Base-by-base conservation (phyloP, 2,797 vertebrate species). In the Pelochelys cantorii region DNA sequence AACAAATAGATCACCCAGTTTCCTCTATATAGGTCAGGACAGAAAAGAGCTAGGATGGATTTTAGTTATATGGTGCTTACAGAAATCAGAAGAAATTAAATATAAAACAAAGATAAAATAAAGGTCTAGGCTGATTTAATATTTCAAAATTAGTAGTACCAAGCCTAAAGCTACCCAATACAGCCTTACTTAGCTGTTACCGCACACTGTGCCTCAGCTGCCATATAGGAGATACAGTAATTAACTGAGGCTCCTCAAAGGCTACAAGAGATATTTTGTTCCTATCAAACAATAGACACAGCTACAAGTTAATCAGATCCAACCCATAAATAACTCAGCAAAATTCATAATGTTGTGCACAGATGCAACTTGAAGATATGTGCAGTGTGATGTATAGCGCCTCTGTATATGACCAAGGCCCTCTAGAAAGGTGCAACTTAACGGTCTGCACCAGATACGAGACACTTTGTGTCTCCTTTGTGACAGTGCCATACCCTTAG, bases 381-480 rank as follows among this genome's bases (percentile, higher is more conserved):
- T 7, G 4, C 42, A 42, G 42, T 42, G 42, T 42, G 42, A 42
- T 42, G 42, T 42, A 42, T 42, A 42, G 42, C 42, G 42, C 42
- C 42, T 42, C 42, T 42, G 42, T 42, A 60, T 84, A 37, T 1
- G 13, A 62, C 11, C 12, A 4, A 53, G 7, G 57, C 4, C 1
- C 42, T 9, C n/a, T 77, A 78, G 57, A n/a, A 82, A 78, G 23
- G 71, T 90, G 74, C 85, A 88, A 90, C 79, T 54, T 42, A 23
- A 8, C 11, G 14, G 5, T 5, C 23, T 10, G 22, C 5, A 57
- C 23, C 7, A 9, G 18, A 23, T 31, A 4, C 18, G 52, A 80
- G n/a, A 34, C n/a, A 34, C 53, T 27, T 57, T 80, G n/a, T 37
- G 27, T 56, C 55, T 81, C 25, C n/a, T 15, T 56, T 57, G 23